Evolutionary conservation across 2,797 vertebrate species (phyloP).

Genomic region (Urophycis tenuis): DNA sequence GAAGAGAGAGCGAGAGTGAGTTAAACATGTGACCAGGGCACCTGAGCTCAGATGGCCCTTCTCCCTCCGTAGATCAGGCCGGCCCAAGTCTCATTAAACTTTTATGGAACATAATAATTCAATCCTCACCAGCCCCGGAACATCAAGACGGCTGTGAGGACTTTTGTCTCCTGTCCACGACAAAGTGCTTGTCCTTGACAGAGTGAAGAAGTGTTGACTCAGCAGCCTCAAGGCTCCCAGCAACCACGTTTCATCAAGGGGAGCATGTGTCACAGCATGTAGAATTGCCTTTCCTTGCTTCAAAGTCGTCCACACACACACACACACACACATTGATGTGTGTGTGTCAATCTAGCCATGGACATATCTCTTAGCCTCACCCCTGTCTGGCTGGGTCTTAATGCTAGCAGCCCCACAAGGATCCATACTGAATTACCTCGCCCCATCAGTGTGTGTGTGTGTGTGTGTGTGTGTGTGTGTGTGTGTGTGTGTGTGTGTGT

Average conservation of each 20-base stretch:
- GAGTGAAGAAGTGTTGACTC: conserved; percentile 47
- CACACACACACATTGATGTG: no score
- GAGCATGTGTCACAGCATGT: conserved; percentile 10
- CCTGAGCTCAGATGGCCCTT: conserved; percentile 32
- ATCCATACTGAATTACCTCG: no score
- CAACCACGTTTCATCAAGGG: conserved; percentile 30
- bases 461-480: no score
- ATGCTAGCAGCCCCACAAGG: no score
- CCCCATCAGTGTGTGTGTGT: neutral
- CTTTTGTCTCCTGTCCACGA: conserved; percentile 33
- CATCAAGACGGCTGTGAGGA: conserved; percentile 39
- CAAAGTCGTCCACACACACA: neutral
- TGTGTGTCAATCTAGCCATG: no score
- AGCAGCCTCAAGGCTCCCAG: conserved; percentile 20
- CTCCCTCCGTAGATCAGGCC: conserved; percentile 50
- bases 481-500: no score
- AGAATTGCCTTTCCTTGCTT: neutral
- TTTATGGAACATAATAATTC: conserved; percentile 66
- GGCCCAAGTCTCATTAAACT: conserved; percentile 64
- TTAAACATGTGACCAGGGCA: conserved; percentile 10
- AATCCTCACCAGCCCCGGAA: conserved; percentile 51
- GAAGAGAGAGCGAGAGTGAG: neutral
- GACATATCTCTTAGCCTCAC: no score
- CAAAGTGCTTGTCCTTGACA: conserved; percentile 46
- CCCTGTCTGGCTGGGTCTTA: no score